A percentile compares a stretch with the other conserved stretches of the same genome.
phyloP scores from a whole-genome alignment of 2,888 invertebrate genomes.

The Aspidiotus rigidus region DNA sequence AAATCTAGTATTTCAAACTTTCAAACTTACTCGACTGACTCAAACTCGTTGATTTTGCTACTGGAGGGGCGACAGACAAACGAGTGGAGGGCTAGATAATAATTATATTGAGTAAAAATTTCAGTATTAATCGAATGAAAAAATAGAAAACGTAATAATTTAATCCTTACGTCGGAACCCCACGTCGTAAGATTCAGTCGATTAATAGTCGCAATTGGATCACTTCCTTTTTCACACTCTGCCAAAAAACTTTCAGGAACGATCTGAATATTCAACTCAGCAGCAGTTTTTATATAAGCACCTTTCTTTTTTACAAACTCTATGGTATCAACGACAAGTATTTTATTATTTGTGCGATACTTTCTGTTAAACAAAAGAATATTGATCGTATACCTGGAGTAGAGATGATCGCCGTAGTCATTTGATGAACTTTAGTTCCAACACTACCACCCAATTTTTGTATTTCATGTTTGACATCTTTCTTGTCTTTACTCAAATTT shows the following conservation, averaged over 20 bases:
- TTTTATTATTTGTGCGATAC: not conserved
- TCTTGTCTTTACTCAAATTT: constrained; percentile 49
- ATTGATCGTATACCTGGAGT: constrained; percentile 44
- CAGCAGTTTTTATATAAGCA: constrained; percentile 56
- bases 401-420: constrained; percentile 66
- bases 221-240: constrained; percentile 48
- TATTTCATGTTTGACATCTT: constrained; percentile 59
- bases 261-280: constrained; percentile 64
- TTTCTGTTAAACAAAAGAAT: constrained; percentile 12
- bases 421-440: constrained; percentile 53
- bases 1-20: too few relatives aligned
- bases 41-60: constrained; percentile 39
- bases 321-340: constrained; percentile 21
- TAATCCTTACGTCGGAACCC: constrained; percentile 64
- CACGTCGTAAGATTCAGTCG: constrained; percentile 69
- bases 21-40: not conserved
- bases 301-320: constrained; percentile 60
- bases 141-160: constrained; percentile 3
- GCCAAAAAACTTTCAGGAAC: constrained; percentile 68
- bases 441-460: constrained; percentile 67
- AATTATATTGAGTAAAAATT: constrained; percentile 25
- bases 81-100: constrained; percentile 18
- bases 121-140: constrained; percentile 7
- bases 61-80: constrained; percentile 5
- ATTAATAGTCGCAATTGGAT: constrained; percentile 54